Percentiles rank a stretch among this genome's conserved stretches.
Conservation (phyloP, 2,797 vertebrate genomes). For the Peromyscus aztecus region DNA sequence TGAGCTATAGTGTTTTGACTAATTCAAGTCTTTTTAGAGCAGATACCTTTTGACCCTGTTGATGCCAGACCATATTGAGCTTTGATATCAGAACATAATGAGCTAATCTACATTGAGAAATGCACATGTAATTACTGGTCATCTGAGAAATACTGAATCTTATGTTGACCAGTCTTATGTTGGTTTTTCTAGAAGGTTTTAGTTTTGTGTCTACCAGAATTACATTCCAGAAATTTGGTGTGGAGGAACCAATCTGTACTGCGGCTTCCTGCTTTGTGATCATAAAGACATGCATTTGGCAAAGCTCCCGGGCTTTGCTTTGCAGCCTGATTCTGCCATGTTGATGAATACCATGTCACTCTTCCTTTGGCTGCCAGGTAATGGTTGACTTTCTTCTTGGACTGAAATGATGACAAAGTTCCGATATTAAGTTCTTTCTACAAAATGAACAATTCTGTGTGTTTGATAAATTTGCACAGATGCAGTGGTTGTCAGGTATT, state of each 20-base stretch:
- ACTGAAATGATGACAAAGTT: slow-evolving; percentile 36
- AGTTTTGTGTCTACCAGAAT: slow-evolving; percentile 14
- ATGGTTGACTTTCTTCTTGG: slow-evolving; percentile 33
- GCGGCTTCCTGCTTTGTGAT: neutral
- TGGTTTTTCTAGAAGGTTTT: slow-evolving; percentile 58
- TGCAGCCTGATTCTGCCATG: neutral
- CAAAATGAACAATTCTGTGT: slow-evolving; percentile 10
- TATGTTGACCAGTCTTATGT: neutral
- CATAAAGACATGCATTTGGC: neutral
- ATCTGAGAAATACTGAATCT: slow-evolving; percentile 19
- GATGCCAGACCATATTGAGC: neutral
- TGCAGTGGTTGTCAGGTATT: neutral
- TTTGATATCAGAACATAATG: neutral
- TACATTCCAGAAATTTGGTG: neutral
- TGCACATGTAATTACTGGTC: neutral
- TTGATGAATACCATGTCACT: slow-evolving; percentile 22
- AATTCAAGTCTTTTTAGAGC: neutral
- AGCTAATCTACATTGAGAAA: neutral
- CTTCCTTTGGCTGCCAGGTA: neutral
- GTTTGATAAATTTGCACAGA: slow-evolving; percentile 37
- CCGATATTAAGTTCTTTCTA: neutral
- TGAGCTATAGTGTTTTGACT: neutral
- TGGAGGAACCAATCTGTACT: neutral
- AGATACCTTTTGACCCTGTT: neutral
- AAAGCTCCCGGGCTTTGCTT: neutral